Base-by-base conservation (phyloP, 2,888 invertebrate species). In the Idaea biselata region DNA sequence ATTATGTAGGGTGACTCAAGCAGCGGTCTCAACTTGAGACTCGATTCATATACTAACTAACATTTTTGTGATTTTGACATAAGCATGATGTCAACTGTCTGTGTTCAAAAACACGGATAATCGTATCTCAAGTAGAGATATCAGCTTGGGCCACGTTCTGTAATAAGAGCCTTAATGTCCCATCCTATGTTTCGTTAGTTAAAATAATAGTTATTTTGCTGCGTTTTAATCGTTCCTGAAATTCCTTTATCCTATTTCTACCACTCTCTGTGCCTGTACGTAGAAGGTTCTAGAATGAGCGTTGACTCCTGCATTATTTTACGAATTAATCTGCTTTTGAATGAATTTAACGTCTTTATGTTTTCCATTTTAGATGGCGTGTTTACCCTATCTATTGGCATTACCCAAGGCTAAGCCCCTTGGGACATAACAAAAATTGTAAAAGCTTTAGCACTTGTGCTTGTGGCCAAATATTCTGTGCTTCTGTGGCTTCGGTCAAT, bases 391-490 rank as follows among this genome's bases (percentile, higher is more conserved):
- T 74, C 68, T 68, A 73, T 74, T 75, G 74, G 72, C 74, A 70
- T 73, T 66, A 67, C 67, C 66, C 68, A 71, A 73, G 69, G 68
- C 65, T 67, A 68, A 68, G 68, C 62, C 65, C 66, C 65, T 67
- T 75, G 69, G 68, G 60, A 69, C 65, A 70, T 68, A 62, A 62
- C 66, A 63, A 54, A 66, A 73, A 73, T 67, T 67, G 66, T 65
- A 66, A 58, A 25, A 67, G 79, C 78, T 80, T 78, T 63, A 76
- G 83, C 83, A 82, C 82, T 79, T 66, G 53, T 67, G 83, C 76
- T 78, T 78, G 68, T 71, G 70, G 69, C 69, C 61, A 71, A 56
- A 59, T 59, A 58, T 72, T 65, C 56, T 59, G 61, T 62, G 79
- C 78, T 77, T 76, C n/a, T 72, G 71, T 81, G 73, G 81, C 79